Evolutionary conservation across 1,140 invertebrate genomes (phyloP).

Genomic region (Cydia splendana): DNA sequence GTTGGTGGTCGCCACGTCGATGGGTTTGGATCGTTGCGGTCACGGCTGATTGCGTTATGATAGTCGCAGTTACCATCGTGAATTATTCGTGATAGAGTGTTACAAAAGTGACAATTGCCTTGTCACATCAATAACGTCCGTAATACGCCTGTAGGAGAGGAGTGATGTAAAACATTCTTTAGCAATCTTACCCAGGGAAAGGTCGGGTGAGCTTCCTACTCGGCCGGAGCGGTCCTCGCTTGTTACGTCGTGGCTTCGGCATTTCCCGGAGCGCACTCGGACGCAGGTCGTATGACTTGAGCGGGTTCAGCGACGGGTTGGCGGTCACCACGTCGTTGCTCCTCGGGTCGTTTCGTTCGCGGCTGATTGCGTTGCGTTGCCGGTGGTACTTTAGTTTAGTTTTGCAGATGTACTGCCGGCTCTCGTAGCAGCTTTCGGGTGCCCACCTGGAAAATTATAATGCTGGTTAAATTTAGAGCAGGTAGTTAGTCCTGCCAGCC

Average conservation of each 20-base stretch:
- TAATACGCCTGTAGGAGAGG: too few species aligned
- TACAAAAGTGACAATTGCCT: too few species aligned
- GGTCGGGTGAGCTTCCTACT: constrained; percentile 60
- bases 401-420: constrained; percentile 85
- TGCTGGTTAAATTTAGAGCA: neutral
- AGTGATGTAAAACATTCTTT: neutral
- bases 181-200: constrained; percentile 64
- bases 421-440: constrained; percentile 81
- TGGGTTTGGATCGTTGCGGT: constrained; percentile 67
- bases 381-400: constrained; percentile 75
- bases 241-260: constrained; percentile 44
- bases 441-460: constrained; percentile 80
- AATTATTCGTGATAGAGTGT: too few species aligned
- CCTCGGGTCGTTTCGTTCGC: constrained; percentile 63
- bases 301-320: constrained; percentile 57
- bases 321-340: constrained; percentile 67
- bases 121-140: too few species aligned
- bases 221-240: constrained; percentile 52
- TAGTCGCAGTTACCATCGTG: too few species aligned
- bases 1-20: constrained; percentile 67
- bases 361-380: constrained; percentile 56
- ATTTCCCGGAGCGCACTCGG: constrained; percentile 48
- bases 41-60: constrained; percentile 56
- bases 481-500: too few species aligned
- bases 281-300: constrained; percentile 63